Conservation (phyloP, 1,140 invertebrate species). For the Diachasma alloeum region DNA sequence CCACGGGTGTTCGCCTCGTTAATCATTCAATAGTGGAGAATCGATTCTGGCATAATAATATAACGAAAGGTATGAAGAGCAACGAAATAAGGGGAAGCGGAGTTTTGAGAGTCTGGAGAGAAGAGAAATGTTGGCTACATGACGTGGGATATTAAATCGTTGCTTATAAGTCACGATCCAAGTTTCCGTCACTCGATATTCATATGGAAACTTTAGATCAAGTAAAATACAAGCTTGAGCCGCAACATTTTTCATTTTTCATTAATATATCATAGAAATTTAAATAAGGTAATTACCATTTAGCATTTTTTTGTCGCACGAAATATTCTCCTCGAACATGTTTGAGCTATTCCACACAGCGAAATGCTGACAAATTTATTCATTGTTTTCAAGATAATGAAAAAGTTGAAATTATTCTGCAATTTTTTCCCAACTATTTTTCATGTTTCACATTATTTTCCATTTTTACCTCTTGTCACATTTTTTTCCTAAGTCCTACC, state of each 20-base stretch:
- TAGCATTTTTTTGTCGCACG: too few species aligned
- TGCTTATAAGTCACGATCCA: neutral
- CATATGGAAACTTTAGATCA: neutral
- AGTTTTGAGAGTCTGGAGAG: neutral
- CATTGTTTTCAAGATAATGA: neutral
- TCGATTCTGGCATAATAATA: slow-evolving; percentile 16
- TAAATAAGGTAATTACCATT: too few species aligned
- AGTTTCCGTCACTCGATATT: neutral
- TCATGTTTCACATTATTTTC: neutral
- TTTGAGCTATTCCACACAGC: neutral
- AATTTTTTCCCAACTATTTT: neutral
- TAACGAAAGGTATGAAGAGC: slow-evolving; percentile 6
- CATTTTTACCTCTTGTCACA: neutral
- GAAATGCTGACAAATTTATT: neutral
- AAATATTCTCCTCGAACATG: too few species aligned
- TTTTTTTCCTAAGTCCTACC: neutral
- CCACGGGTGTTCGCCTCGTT: slow-evolving; percentile 17
- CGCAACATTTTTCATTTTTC: too few species aligned
- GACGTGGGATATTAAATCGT: neutral
- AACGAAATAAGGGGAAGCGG: neutral
- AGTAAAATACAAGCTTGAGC: too few species aligned
- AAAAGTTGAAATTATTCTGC: neutral
- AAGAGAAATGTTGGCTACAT: slow-evolving; percentile 2
- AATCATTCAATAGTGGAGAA: slow-evolving; percentile 20
- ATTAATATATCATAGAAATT: too few species aligned